Evolutionary conservation across 2,888 invertebrate species (phyloP).

Genomic region (Protophormia terraenovae): DNA sequence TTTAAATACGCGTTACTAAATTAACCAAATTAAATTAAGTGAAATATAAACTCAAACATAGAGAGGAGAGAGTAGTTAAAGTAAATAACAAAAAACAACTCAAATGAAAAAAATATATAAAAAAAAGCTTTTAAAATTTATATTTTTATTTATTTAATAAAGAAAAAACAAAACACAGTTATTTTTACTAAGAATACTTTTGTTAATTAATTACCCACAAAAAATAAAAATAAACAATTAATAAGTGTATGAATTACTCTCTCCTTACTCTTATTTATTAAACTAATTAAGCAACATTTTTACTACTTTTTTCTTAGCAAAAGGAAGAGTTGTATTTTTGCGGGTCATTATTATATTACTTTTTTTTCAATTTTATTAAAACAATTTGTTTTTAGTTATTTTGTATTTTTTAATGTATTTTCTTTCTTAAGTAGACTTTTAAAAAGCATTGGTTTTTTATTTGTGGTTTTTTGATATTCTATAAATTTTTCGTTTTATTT

Average conservation of each 20-base stretch:
- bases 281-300: constrained; percentile 16
- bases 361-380: neutral
- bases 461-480: constrained; percentile 44
- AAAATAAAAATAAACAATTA: constrained; percentile 36
- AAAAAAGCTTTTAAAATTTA: constrained; percentile 7
- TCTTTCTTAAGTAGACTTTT: constrained; percentile 4
- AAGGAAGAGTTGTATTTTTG: neutral
- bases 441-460: constrained; percentile 44
- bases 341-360: neutral
- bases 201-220: constrained; percentile 45
- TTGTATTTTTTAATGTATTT: constrained; percentile 31
- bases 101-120: constrained; percentile 5
- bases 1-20: constrained; percentile 55
- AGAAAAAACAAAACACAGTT: neutral
- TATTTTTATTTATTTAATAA: constrained; percentile 12
- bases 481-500: neutral
- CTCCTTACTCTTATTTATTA: constrained; percentile 7
- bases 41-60: neutral
- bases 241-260: constrained; percentile 28
- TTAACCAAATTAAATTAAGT: constrained; percentile 61
- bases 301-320: neutral
- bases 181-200: too few relatives aligned
- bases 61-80: neutral
- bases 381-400: neutral
- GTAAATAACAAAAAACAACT: neutral